phyloP scores from a whole-genome alignment of 2,888 invertebrate genomes.

The Junonia oenone region DNA sequence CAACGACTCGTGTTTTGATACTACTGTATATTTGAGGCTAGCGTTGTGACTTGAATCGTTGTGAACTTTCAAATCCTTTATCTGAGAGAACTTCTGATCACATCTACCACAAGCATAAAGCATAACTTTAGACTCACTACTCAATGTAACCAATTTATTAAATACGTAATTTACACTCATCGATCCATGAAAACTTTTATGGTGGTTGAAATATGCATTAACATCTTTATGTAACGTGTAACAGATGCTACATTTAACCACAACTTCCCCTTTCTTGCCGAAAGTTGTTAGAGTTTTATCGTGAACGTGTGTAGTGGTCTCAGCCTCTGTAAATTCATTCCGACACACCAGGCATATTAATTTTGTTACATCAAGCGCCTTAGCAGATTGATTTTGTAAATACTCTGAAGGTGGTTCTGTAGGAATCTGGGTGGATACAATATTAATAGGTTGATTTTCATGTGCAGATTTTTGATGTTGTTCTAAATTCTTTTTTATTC shows the following conservation, averaged over 20 bases:
- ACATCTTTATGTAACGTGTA: slow-evolving; percentile 43
- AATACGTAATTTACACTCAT: slow-evolving; percentile 44
- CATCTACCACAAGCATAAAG: slow-evolving; percentile 43
- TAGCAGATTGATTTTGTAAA: slow-evolving; percentile 3
- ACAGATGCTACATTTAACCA: slow-evolving; percentile 69
- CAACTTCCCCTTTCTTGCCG: slow-evolving; percentile 50
- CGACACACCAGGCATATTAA: slow-evolving; percentile 56
- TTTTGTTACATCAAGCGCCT: slow-evolving; percentile 17
- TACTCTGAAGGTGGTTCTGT: slow-evolving; percentile 30
- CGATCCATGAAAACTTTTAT: slow-evolving; percentile 41
- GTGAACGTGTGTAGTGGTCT: slow-evolving; percentile 42
- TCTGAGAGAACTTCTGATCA: slow-evolving; percentile 37
- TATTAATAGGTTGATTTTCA: slow-evolving; percentile 28
- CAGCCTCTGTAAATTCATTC: slow-evolving; percentile 35
- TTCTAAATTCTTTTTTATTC: slow-evolving; percentile 41
- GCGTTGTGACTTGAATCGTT: slow-evolving; percentile 38
- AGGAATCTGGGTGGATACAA: slow-evolving; percentile 35
- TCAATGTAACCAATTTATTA: slow-evolving; percentile 37
- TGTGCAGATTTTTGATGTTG: slow-evolving; percentile 53
- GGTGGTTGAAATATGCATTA: slow-evolving; percentile 53
- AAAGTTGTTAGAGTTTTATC: slow-evolving; percentile 40
- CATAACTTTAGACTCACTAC: slow-evolving; percentile 30
- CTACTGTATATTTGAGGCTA: slow-evolving; percentile 35
- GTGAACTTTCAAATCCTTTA: slow-evolving; percentile 45
- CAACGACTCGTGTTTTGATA: background rate